A percentile compares a stretch with the other conserved stretches of the same genome.
Evolutionary conservation across 2,888 invertebrate species (phyloP).

Genomic region (Parnassius apollo): DNA sequence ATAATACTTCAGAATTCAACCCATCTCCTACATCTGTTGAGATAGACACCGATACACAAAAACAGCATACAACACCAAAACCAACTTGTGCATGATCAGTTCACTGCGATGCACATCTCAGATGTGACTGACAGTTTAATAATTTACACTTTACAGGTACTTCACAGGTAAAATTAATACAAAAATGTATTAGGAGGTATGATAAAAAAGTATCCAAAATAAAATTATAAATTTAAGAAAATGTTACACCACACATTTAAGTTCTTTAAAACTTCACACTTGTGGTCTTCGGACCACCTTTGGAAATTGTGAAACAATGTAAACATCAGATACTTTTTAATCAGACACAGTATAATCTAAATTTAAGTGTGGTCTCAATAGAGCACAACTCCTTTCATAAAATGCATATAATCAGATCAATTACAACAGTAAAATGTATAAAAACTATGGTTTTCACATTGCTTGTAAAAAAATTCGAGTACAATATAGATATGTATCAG

Average conservation of each 20-base stretch:
- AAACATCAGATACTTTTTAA: constrained; percentile 23
- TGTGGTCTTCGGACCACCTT: too few species aligned
- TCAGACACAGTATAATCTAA: constrained; percentile 49
- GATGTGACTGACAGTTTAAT: constrained; percentile 58
- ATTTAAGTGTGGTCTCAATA: constrained; percentile 67
- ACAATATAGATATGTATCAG: constrained; percentile 55
- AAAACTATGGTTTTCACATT: constrained; percentile 60
- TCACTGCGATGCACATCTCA: constrained; percentile 73
- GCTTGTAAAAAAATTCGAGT: constrained; percentile 34
- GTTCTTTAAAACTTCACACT: too few species aligned
- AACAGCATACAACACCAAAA: constrained; percentile 71
- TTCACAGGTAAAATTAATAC: constrained; percentile 76
- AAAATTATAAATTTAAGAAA: neutral
- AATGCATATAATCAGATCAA: constrained; percentile 40
- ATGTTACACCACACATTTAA: too few species aligned
- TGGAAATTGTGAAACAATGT: too few species aligned
- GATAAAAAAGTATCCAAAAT: constrained; percentile 25
- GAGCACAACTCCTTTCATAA: constrained; percentile 64
- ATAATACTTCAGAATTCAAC: constrained; percentile 58
- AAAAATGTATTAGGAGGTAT: constrained; percentile 51
- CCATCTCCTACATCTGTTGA: constrained; percentile 56
- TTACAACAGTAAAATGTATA: constrained; percentile 47
- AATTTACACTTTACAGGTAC: constrained; percentile 81
- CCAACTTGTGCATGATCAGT: constrained; percentile 57
- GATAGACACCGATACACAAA: constrained; percentile 67